Percentiles rank a stretch among this genome's conserved stretches.
Conservation (phyloP, 37 sponge, comb jelly and placozoan species). For the Mnemiopsis leidyi region DNA sequence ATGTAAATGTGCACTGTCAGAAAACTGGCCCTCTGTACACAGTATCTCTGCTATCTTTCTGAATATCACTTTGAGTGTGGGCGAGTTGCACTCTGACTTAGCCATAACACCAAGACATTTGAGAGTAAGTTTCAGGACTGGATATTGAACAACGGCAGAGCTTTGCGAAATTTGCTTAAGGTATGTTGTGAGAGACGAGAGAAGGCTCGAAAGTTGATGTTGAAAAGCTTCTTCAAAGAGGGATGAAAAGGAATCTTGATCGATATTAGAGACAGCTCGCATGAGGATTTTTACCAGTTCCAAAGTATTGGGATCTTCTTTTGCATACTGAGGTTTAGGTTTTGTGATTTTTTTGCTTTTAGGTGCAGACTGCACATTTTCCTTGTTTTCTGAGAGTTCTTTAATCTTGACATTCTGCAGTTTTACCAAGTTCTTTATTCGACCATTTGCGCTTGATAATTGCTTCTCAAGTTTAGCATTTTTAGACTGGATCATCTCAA, state of each 20-base stretch:
- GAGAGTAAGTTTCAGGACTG: neutral
- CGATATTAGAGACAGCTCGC: neutral
- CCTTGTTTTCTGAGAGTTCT: neutral
- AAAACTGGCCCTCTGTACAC: neutral
- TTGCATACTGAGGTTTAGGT: neutral
- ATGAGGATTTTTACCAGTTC: neutral
- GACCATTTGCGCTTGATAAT: neutral
- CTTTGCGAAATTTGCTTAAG: neutral
- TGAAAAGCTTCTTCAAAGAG: neutral
- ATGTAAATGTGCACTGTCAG: neutral
- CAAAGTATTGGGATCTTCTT: neutral
- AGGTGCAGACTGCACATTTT: neutral
- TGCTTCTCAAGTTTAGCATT: constrained; percentile 11
- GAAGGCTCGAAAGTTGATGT: neutral
- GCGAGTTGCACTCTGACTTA: neutral
- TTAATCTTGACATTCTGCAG: neutral
- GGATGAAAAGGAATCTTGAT: neutral
- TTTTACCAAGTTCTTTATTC: neutral
- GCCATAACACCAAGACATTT: neutral
- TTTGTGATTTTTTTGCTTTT: neutral
- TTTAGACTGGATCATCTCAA: neutral
- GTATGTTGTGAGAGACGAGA: neutral
- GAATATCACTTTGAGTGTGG: neutral
- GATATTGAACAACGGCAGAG: neutral
- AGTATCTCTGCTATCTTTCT: constrained; percentile 18